phyloP scores from a whole-genome alignment of 2,113 vertebrate species.

The Alouatta palliata region DNA sequence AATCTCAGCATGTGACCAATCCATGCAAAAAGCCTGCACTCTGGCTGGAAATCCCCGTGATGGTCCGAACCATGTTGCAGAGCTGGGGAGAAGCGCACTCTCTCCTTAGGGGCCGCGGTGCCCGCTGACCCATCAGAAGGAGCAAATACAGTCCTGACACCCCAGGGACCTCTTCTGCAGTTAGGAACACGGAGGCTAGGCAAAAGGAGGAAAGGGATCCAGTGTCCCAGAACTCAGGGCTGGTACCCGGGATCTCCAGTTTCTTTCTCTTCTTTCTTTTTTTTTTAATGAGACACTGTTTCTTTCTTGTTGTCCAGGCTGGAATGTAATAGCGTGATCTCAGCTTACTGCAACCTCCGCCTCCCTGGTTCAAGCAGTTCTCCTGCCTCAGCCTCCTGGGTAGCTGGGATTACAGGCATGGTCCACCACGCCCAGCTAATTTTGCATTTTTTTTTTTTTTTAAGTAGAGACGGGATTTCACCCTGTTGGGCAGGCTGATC shows the following conservation, averaged over 20 bases:
- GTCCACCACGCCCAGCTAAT: too few relatives aligned
- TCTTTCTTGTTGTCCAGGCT: too few relatives aligned
- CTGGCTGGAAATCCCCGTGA: background rate
- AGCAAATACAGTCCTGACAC: background rate
- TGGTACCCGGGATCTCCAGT: background rate
- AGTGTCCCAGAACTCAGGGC: background rate
- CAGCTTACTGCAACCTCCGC: too few relatives aligned
- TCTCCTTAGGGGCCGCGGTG: background rate
- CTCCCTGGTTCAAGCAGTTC: too few relatives aligned
- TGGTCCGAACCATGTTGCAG: background rate
- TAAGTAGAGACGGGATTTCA: too few relatives aligned
- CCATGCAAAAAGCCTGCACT: background rate
- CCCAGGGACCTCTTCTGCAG: background rate
- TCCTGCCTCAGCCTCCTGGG: too few relatives aligned
- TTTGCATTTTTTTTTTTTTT: too few relatives aligned
- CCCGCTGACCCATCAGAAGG: background rate
- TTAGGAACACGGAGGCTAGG: background rate
- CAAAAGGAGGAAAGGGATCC: background rate
- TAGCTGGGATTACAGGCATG: too few relatives aligned
- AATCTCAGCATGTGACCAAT: rapidly evolving
- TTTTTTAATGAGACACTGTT: too few relatives aligned
- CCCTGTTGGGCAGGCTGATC: too few relatives aligned
- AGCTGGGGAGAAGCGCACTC: background rate
- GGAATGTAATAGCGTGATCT: too few relatives aligned
- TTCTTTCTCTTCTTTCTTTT: background rate